These are phyloP conservation scores for Philaethria dido DNA, from an alignment of 2,888 invertebrate genomes.

Conservation along the genomic window DNA sequence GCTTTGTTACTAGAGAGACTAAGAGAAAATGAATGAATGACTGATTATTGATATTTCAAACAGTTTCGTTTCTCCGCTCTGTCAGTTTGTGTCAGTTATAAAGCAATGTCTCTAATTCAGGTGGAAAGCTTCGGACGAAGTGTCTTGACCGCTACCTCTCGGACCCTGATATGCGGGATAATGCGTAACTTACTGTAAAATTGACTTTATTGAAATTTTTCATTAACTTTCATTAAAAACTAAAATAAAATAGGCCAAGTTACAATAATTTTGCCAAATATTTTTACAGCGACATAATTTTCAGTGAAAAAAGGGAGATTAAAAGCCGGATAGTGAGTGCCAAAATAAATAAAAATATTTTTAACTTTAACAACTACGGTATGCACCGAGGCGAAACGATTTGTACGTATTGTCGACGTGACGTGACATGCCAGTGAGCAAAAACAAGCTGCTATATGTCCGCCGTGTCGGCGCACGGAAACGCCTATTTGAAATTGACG, in stretches of 20 bases:
- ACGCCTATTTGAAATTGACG: constrained; percentile 17
- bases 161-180: too few species aligned
- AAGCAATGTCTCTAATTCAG: too few species aligned
- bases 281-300: background rate
- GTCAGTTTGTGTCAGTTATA: too few species aligned
- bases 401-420: constrained; percentile 35
- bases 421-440: constrained; percentile 33
- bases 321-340: background rate
- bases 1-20: too few species aligned
- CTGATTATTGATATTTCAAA: too few species aligned
- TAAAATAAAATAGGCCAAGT: background rate
- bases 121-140: too few species aligned
- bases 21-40: too few species aligned
- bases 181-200: too few species aligned
- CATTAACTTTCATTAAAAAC: background rate
- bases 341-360: constrained; percentile 23
- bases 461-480: constrained; percentile 14
- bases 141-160: too few species aligned
- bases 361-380: constrained; percentile 21
- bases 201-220: too few species aligned
- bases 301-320: background rate
- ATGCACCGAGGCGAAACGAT: constrained; percentile 21
- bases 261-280: background rate
- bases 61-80: too few species aligned
- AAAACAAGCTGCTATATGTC: constrained; percentile 32